phyloP scores from a whole-genome alignment of 2,797 vertebrate species.

The Trachurus trachurus region DNA sequence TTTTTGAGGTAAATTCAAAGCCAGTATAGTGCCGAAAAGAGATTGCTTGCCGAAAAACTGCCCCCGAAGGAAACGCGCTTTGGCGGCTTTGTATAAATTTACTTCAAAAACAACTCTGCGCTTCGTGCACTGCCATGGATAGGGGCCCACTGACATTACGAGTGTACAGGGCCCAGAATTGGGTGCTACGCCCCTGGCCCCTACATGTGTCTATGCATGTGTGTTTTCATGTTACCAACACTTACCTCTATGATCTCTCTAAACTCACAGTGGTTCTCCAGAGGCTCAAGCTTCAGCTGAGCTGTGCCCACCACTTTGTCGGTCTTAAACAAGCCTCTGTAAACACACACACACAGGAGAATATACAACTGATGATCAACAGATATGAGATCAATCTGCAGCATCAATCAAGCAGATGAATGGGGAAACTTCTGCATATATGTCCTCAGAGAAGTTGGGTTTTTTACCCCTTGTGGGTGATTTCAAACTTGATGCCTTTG shows the following conservation, averaged over 20 bases:
- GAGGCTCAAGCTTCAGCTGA: conserved; percentile 90
- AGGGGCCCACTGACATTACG: no score
- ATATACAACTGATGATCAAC: conserved; percentile 4
- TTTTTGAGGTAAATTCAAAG: no score
- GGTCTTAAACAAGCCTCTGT: conserved; percentile 91
- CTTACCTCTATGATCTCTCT: conserved; percentile 91
- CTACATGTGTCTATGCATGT: background rate
- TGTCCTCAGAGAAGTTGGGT: background rate
- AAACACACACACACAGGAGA: conserved; percentile 23
- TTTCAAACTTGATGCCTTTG: conserved; percentile 94
- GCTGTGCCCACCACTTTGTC: conserved; percentile 91
- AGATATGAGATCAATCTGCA: background rate
- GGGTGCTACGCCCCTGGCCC: no score
- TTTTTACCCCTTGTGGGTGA: conserved; percentile 92
- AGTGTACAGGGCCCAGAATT: no score
- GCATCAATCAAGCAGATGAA: background rate
- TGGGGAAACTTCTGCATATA: background rate
- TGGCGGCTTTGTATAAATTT: no score
- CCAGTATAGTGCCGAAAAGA: no score
- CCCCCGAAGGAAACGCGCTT: no score
- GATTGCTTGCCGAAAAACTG: no score
- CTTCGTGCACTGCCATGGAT: no score
- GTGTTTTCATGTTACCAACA: background rate
- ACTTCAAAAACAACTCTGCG: no score
- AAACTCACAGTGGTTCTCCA: conserved; percentile 90